Evolutionary conservation across 2,113 vertebrate genomes (phyloP).

Genomic region (Empidonax traillii): DNA sequence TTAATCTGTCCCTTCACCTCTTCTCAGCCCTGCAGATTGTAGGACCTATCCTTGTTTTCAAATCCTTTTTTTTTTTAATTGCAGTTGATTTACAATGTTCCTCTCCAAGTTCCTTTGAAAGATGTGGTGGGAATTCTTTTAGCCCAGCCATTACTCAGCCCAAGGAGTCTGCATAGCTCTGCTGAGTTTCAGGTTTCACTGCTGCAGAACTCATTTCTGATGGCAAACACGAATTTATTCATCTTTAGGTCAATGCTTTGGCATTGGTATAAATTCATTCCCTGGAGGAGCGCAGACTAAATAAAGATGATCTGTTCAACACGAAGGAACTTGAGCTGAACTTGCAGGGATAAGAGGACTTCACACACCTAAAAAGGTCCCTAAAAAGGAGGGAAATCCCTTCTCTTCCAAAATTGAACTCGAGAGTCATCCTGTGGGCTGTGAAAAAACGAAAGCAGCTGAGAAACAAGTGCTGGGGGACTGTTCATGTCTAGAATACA

Average conservation of each 20-base stretch:
- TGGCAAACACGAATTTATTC: background rate
- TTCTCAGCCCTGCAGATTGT: background rate
- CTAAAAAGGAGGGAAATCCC: slow-evolving; percentile 1
- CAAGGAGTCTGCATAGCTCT: background rate
- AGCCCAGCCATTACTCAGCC: background rate
- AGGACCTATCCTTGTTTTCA: background rate
- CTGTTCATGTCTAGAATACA: background rate
- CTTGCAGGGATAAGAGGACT: background rate
- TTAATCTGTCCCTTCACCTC: background rate
- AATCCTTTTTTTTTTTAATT: background rate
- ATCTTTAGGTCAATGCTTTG: slow-evolving; percentile 21
- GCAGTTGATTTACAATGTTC: background rate
- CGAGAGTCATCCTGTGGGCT: background rate
- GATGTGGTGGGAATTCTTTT: background rate
- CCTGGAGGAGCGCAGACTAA: slow-evolving; percentile 1
- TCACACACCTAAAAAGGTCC: background rate
- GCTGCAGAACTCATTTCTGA: slow-evolving; percentile 48
- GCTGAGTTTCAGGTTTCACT: slow-evolving; percentile 32
- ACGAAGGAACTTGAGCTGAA: background rate
- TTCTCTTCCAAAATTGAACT: background rate
- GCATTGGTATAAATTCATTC: background rate
- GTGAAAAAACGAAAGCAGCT: background rate
- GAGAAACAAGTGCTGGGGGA: background rate
- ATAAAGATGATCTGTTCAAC: slow-evolving; percentile 24
- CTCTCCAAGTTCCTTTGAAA: background rate